Conservation (phyloP, 1,140 invertebrate genomes). For the Bombus difficillimus region DNA sequence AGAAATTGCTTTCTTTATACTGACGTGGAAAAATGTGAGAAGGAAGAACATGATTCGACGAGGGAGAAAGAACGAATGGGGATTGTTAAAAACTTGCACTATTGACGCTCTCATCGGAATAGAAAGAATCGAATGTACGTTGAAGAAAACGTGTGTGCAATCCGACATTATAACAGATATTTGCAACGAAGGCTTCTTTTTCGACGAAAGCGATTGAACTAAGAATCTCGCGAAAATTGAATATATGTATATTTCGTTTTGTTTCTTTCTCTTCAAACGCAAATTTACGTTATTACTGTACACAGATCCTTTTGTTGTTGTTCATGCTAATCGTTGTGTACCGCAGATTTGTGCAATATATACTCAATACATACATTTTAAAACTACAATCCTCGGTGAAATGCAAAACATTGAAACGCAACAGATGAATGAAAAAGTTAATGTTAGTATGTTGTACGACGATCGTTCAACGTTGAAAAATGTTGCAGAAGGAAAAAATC, state of each 20-base stretch:
- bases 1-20: conserved; percentile 20
- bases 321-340: background rate
- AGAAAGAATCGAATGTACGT: conserved; percentile 38
- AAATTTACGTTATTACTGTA: background rate
- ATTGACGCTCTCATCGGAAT: background rate
- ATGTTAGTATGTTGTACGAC: background rate
- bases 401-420: conserved; percentile 31
- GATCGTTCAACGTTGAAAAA: background rate
- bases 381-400: conserved; percentile 31
- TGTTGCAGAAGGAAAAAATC: background rate
- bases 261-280: background rate
- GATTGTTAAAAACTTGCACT: background rate
- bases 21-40: conserved; percentile 50
- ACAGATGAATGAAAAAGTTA: background rate
- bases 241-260: too few relatives aligned
- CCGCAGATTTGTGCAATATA: conserved; percentile 57
- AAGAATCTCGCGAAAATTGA: background rate
- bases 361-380: conserved; percentile 26
- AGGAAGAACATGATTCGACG: conserved; percentile 68
- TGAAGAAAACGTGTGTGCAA: conserved; percentile 39
- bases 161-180: conserved; percentile 8
- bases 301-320: background rate
- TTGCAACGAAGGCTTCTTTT: background rate
- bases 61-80: background rate
- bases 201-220: background rate